Conservation (phyloP, 2,888 invertebrate genomes). For the Phania funesta region DNA sequence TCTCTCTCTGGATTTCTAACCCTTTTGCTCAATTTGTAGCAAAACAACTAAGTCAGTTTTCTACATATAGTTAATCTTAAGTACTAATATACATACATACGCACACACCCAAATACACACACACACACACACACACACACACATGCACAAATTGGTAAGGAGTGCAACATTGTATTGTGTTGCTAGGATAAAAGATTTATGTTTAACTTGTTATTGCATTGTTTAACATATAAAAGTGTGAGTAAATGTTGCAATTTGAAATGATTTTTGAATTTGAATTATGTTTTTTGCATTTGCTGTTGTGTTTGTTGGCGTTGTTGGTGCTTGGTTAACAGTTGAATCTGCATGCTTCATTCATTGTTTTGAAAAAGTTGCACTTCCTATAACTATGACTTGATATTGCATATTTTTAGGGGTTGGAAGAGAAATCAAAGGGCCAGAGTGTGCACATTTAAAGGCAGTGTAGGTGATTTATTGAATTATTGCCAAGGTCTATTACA, state of each 20-base stretch:
- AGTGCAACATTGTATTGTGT: slow-evolving; percentile 1
- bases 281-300: slow-evolving; percentile 70
- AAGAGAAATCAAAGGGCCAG: background rate
- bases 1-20: background rate
- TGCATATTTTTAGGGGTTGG: slow-evolving; percentile 25
- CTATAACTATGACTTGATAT: slow-evolving; percentile 8
- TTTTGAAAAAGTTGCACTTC: slow-evolving; percentile 50
- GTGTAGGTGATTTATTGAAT: slow-evolving; percentile 78
- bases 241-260: slow-evolving; percentile 74
- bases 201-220: slow-evolving; percentile 56
- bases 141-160: background rate
- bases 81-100: background rate
- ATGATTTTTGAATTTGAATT: slow-evolving; percentile 77
- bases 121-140: background rate
- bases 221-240: slow-evolving; percentile 56
- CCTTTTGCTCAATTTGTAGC: background rate
- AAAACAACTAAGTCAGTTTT: slow-evolving; percentile 44
- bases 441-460: slow-evolving; percentile 6
- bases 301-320: slow-evolving; percentile 22
- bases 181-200: slow-evolving; percentile 60
- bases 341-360: slow-evolving; percentile 56
- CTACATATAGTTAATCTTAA: slow-evolving; percentile 53
- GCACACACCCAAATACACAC: background rate
- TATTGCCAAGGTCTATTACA: slow-evolving; percentile 70
- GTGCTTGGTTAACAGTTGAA: slow-evolving; percentile 28